Evolutionary conservation across 2,888 invertebrate genomes (phyloP).

Genomic region (Dicyrtomina minuta): DNA sequence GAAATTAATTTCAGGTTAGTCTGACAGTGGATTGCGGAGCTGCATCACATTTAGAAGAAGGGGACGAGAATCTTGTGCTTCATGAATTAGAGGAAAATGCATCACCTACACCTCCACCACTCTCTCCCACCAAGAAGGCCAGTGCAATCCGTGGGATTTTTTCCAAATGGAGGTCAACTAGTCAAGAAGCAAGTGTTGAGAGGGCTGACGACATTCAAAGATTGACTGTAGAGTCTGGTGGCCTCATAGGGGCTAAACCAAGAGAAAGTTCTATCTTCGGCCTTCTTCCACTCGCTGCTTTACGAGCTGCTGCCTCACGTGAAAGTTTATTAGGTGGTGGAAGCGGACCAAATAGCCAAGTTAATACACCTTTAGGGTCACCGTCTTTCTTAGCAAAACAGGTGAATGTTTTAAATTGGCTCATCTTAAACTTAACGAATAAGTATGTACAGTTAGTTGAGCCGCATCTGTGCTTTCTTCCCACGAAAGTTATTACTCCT

Average conservation of each 20-base stretch:
- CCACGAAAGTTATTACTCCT: not conserved
- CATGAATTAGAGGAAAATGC: constrained; percentile 50
- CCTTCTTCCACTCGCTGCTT: constrained; percentile 50
- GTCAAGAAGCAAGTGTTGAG: constrained; percentile 53
- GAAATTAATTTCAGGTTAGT: constrained; percentile 57
- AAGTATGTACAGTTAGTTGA: too few species aligned
- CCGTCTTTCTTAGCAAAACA: constrained; percentile 52
- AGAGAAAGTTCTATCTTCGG: constrained; percentile 53
- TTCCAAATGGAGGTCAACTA: constrained; percentile 53
- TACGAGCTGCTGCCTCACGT: constrained; percentile 55
- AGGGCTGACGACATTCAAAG: constrained; percentile 49
- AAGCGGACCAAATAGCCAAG: constrained; percentile 52
- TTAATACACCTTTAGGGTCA: constrained; percentile 49
- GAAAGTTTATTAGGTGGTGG: constrained; percentile 54
- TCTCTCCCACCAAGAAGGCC: constrained; percentile 47
- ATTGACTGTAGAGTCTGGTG: constrained; percentile 34
- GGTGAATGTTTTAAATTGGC: constrained; percentile 27
- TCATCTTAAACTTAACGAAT: not conserved
- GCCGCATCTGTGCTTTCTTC: not conserved
- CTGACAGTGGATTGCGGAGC: constrained; percentile 57
- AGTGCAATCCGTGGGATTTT: constrained; percentile 49
- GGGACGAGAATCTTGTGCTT: constrained; percentile 44
- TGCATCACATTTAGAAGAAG: constrained; percentile 44
- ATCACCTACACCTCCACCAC: constrained; percentile 40
- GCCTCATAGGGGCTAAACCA: constrained; percentile 35